Evolutionary conservation across 2,888 invertebrate species (phyloP), one percentile per base, ranked within the genome.

Genomic region (Thereva nobilitata): DNA sequence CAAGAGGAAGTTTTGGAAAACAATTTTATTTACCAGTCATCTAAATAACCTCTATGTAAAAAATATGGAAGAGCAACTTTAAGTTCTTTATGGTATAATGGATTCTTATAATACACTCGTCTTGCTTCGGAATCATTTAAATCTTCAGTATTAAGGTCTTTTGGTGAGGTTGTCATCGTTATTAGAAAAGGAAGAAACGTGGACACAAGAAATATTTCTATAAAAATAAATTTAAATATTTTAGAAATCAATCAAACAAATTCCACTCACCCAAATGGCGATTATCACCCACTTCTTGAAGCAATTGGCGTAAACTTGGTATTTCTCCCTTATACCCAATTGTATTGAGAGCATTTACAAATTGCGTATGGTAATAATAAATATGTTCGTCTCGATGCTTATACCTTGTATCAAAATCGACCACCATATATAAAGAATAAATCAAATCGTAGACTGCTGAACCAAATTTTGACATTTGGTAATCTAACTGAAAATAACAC

Each of bases 371-470:
- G 44, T 69, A 71, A 41, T 23, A 41, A 12, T 55, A n/a, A 47
- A 67, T 65, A 5, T 68, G 37, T 50, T 71, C 69, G 35, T 69
- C 52, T n/a, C 65, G 64, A 42, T 65, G 23, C 23, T 23, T 38
- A 6, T 52, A 54, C 4, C 69, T 66, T n/a, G 42, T 44, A n/a
- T 68, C 57, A 12, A 12, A n/a, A 4, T 67, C 64, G 41, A 63
- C 65, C 4, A 69, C 45, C 56, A 68, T 34, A 41, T 68, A 66
- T 0, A 68, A 23, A 4, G 38, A 10, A 64, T 69, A 69, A 7
- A 65, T 57, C 4, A 71, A 5, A 64, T 71, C 71, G 61, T 69
- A 66, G 10, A 55, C 54, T 8, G 68, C 66, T 12, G 71, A 53
- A 34, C 57, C 67, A 67, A 69, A 69, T 23, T 68, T 40, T 12